A percentile compares a stretch with the other conserved stretches of the same genome.
Conservation (phyloP, 1,140 invertebrate species). For the Mercenaria mercenaria region DNA sequence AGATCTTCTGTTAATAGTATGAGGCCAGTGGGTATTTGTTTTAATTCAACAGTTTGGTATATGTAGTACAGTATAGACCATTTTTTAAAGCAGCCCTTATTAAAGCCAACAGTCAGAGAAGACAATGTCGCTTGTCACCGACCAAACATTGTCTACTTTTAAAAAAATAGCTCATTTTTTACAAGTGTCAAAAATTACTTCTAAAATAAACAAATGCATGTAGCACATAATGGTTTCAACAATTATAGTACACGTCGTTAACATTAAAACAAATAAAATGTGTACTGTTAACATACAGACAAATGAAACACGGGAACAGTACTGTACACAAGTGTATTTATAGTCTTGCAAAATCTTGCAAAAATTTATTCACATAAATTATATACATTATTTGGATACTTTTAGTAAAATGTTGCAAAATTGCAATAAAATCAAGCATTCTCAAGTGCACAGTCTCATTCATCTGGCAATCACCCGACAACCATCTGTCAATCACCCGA, state of each 20-base stretch:
- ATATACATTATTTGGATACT: constrained; percentile 23
- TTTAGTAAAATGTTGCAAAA: not conserved
- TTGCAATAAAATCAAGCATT: not conserved
- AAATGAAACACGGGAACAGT: constrained; percentile 39
- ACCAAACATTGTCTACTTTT: too few relatives aligned
- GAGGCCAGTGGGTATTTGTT: too few relatives aligned
- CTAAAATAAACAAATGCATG: constrained; percentile 22
- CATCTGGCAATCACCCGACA: too few relatives aligned
- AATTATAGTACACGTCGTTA: constrained; percentile 24
- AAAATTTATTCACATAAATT: not conserved
- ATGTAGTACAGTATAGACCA: too few relatives aligned
- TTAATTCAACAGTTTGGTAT: too few relatives aligned
- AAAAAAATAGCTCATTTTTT: constrained; percentile 12
- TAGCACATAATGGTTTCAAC: constrained; percentile 42
- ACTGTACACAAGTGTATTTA: constrained; percentile 28
- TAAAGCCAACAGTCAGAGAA: too few relatives aligned
- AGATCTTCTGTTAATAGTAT: too few relatives aligned
- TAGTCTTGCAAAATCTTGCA: not conserved
- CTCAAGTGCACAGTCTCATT: too few relatives aligned
- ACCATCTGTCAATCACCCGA: too few relatives aligned
- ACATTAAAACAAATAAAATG: constrained; percentile 45
- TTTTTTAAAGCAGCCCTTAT: too few relatives aligned
- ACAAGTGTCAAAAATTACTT: constrained; percentile 30
- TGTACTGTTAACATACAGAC: not conserved
- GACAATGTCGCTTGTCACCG: not conserved